A percentile compares a stretch with the other conserved stretches of the same genome.
Evolutionary conservation across 2,888 invertebrate species (phyloP).

Genomic region (Sepioteuthis lessoniana): DNA sequence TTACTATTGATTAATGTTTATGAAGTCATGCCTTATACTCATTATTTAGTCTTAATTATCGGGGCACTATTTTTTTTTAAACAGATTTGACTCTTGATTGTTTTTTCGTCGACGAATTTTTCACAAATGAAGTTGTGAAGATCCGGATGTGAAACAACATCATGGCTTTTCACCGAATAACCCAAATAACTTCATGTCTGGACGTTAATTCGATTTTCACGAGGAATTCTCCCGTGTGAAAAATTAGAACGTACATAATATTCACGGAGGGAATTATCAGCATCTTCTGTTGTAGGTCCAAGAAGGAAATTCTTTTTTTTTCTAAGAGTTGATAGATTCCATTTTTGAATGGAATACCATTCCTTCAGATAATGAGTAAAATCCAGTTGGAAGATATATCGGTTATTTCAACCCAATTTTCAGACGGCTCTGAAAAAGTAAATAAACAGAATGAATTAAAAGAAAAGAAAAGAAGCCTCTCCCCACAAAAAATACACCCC

Average conservation of each 20-base stretch:
- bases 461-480: background rate
- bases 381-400: background rate
- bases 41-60: no score
- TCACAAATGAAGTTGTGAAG: constrained; percentile 1
- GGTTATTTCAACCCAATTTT: background rate
- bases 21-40: no score
- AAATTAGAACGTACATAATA: background rate
- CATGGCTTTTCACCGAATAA: background rate
- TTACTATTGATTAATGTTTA: no score
- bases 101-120: background rate
- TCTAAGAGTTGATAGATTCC: background rate
- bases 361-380: background rate
- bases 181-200: background rate
- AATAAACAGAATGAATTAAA: background rate
- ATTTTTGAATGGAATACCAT: background rate
- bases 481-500: no score
- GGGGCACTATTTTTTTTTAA: no score
- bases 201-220: background rate
- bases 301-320: background rate
- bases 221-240: background rate
- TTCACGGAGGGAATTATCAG: background rate
- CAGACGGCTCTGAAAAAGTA: background rate
- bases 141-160: background rate
- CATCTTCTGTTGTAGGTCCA: background rate
- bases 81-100: background rate